A percentile compares a stretch with the other conserved stretches of the same genome.
Conservation (phyloP, 2,888 invertebrate genomes). For the Entomobrya proxima region DNA sequence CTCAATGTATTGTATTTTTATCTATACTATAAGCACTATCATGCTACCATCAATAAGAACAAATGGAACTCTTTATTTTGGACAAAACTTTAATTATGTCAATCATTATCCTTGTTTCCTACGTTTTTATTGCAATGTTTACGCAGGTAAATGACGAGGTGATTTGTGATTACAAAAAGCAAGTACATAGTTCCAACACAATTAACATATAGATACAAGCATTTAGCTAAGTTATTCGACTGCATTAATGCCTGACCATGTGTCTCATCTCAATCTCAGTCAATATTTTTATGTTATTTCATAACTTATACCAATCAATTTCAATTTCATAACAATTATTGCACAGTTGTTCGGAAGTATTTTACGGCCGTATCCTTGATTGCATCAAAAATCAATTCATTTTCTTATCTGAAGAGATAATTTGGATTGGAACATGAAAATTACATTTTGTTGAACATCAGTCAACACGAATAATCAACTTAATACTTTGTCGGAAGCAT, state of each 20-base stretch:
- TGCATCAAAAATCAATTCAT: not conserved
- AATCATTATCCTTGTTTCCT: not conserved
- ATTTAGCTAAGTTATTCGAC: not conserved
- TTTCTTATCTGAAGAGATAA: conserved; percentile 1
- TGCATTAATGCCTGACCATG: not conserved
- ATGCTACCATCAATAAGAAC: too few species aligned
- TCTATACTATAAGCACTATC: too few species aligned
- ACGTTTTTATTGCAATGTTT: too few species aligned
- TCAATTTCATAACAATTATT: too few species aligned
- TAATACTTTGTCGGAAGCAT: conserved; percentile 22
- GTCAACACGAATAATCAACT: not conserved
- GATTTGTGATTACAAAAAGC: not conserved
- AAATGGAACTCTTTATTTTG: not conserved
- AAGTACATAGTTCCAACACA: too few species aligned
- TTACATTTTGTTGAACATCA: conserved; percentile 48
- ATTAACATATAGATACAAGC: too few species aligned
- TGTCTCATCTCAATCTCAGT: not conserved
- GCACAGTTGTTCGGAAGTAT: not conserved
- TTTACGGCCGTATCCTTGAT: not conserved
- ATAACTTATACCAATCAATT: too few species aligned
- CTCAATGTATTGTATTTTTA: not conserved
- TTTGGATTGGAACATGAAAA: conserved; percentile 42
- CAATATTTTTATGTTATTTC: not conserved
- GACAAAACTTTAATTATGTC: not conserved
- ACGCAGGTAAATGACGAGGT: not conserved